phyloP scores from a whole-genome alignment of 2,888 invertebrate species.

The Saturnia japonica region DNA sequence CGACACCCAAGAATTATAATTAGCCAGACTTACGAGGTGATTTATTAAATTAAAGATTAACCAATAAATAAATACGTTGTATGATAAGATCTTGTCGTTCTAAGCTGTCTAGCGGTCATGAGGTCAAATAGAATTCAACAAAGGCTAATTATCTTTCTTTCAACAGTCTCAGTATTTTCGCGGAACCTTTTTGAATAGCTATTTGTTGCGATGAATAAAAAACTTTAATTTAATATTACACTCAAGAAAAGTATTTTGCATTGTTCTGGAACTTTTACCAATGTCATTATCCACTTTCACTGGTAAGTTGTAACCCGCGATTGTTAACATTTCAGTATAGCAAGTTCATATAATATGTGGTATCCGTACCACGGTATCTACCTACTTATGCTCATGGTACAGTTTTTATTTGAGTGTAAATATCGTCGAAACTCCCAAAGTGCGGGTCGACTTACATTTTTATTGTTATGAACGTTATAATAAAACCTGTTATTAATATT shows the following conservation, averaged over 20 bases:
- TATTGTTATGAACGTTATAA: constrained; percentile 38
- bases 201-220: background rate
- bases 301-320: constrained; percentile 16
- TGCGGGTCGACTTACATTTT: constrained; percentile 31
- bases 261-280: constrained; percentile 19
- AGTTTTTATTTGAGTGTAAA: background rate
- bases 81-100: constrained; percentile 9
- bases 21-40: background rate
- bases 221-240: constrained; percentile 1
- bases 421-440: constrained; percentile 29
- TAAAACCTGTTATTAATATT: constrained; percentile 36
- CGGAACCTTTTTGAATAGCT: background rate
- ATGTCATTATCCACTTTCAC: constrained; percentile 20
- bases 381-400: constrained; percentile 4
- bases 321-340: constrained; percentile 19
- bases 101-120: constrained; percentile 2
- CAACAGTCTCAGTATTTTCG: background rate
- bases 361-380: background rate
- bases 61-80: background rate
- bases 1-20: background rate
- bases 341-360: constrained; percentile 17
- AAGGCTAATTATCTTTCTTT: constrained; percentile 1
- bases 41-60: background rate
- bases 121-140: background rate
- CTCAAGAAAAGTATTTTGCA: constrained; percentile 16